Percentiles rank a stretch among this genome's conserved stretches.
Evolutionary conservation across 2,113 vertebrate species (phyloP).

Genomic region (Malaclemys terrapin): DNA sequence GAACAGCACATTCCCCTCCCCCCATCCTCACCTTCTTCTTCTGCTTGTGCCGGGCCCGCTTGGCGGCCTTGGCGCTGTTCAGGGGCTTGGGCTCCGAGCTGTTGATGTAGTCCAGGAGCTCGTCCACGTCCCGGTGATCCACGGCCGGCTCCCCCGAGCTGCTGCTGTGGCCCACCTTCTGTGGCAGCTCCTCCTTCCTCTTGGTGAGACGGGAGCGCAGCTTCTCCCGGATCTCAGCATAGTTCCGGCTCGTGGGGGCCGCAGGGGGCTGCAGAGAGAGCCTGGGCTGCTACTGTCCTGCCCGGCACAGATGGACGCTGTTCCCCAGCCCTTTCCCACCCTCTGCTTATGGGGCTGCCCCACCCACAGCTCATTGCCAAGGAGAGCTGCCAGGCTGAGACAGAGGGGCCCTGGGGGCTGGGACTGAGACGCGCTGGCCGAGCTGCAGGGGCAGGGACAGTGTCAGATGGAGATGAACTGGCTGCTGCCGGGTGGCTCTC

Average conservation of each 20-base stretch:
- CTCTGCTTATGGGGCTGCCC: fast-evolving
- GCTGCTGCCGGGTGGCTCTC: neutral
- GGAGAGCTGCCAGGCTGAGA: neutral
- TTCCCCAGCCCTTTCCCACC: neutral
- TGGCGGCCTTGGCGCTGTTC: conserved; percentile 98
- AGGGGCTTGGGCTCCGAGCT: conserved; percentile 94
- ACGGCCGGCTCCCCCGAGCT: conserved; percentile 85
- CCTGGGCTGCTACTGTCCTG: neutral
- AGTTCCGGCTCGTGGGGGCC: conserved; percentile 98
- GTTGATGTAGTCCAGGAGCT: conserved; percentile 98
- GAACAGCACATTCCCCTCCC: neutral
- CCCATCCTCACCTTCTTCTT: conserved; percentile 94
- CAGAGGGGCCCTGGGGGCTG: neutral
- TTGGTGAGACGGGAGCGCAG: conserved; percentile 94
- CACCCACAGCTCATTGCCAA: neutral
- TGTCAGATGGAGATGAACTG: neutral
- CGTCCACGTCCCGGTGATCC: conserved; percentile 95
- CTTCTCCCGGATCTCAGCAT: conserved; percentile 98
- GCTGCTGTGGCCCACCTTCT: conserved; percentile 85
- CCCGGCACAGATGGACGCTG: fast-evolving
- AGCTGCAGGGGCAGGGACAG: too few relatives aligned
- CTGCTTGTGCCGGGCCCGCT: conserved; percentile 97
- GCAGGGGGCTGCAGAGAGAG: conserved; percentile 89
- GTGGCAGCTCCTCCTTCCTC: conserved; percentile 95
- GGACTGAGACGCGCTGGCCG: neutral